Evolutionary conservation across 2,797 vertebrate species (phyloP).

Genomic region (Austrolebias charrua): DNA sequence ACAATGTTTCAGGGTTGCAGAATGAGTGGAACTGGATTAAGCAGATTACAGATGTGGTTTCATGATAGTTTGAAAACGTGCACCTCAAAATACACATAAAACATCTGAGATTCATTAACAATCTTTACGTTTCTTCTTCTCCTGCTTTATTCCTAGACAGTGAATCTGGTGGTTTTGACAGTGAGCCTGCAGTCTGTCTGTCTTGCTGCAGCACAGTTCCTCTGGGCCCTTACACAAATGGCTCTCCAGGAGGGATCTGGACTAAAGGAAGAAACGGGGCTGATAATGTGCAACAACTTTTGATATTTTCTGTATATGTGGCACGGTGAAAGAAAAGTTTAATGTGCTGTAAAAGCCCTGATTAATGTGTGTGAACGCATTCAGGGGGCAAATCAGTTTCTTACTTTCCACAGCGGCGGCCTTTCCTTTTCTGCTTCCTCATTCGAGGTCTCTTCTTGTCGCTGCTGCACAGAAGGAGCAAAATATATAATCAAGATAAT

Average conservation of each 20-base stretch:
- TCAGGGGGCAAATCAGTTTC: slow-evolving; percentile 52
- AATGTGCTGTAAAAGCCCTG: slow-evolving; percentile 24
- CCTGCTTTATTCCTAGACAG: not conserved
- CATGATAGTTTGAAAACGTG: too few species aligned
- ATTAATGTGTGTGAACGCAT: slow-evolving; percentile 26
- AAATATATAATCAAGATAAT: slow-evolving; percentile 26
- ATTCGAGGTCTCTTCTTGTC: slow-evolving; percentile 65
- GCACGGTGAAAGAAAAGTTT: slow-evolving; percentile 16
- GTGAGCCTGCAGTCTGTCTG: not conserved
- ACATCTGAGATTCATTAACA: too few species aligned
- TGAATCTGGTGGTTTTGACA: not conserved
- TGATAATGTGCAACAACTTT: slow-evolving; percentile 15
- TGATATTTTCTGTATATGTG: slow-evolving; percentile 18
- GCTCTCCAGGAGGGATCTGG: slow-evolving; percentile 6
- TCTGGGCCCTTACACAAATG: slow-evolving; percentile 3
- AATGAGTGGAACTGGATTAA: too few species aligned
- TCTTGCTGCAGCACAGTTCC: not conserved
- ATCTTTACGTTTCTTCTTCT: not conserved
- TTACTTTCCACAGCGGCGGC: slow-evolving; percentile 82
- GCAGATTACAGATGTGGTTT: too few species aligned
- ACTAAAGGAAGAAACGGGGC: slow-evolving; percentile 18
- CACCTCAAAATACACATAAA: too few species aligned
- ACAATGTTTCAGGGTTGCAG: too few species aligned
- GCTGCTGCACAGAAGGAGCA: slow-evolving; percentile 21
- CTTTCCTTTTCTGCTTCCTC: slow-evolving; percentile 81